Base-by-base conservation (phyloP, 2,113 vertebrate species). In the Bucco capensis region DNA sequence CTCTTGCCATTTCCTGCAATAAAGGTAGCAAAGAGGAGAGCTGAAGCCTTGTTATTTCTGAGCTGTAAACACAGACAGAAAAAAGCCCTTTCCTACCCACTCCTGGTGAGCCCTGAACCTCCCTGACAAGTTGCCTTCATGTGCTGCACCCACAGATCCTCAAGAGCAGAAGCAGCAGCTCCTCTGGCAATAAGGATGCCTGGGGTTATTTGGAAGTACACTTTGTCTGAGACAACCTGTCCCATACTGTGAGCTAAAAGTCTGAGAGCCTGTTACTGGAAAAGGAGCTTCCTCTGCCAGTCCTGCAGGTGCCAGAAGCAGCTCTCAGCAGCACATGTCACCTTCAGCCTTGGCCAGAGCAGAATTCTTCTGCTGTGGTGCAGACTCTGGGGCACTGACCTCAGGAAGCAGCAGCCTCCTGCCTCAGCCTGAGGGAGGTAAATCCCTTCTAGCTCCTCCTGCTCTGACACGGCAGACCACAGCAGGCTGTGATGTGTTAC, bases 401-500 rank as follows among this genome's bases (percentile, higher is more conserved):
- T n/a, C 56, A 37, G 42, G 15, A 13, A 71, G 74, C 3, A 79
- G 18, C 57, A 64, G 12, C 53, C 61, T 69, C 53, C 62, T 69
- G 10, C 40, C 51, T 23, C 62, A 85, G 25, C 19, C 51, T 31
- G 23, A 27, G 11, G 22, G 31, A 6, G n/a, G n/a, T 4, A 51
- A 53, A 79, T 17, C 37, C 27, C 42, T n/a, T 31, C 31, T 77
- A 70, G 19, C 17, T 37, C 17, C 60, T 83, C 50, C 19, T 73
- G 27, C 37, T 64, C 4, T 0, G 0, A 24, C n/a, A 51, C 40
- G 22, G 19, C 28, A 42, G 27, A 13, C n/a, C 67, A 6, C 0
- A 0, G 31, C 0, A 0, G 28, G 28, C 6, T 44, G 44, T 12
- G 35, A 8, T 13, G 30, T 18, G 5, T 40, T 13, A 56, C 8